Base-by-base conservation (phyloP, 1,140 invertebrate species). In the Meloidogyne hapla region DNA sequence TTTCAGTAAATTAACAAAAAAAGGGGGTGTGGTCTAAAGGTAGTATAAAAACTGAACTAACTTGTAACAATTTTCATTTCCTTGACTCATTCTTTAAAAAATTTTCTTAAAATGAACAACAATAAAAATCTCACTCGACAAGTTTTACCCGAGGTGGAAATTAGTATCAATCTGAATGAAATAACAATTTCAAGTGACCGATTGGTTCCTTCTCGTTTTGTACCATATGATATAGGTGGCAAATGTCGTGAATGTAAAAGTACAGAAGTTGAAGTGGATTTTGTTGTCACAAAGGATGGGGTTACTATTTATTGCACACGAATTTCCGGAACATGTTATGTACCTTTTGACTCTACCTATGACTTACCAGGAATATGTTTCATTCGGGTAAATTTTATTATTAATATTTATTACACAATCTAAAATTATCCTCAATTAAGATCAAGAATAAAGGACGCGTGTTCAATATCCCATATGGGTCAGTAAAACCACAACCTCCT, bases 171-270 rank as follows among this genome's bases (percentile, higher is more conserved):
- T n/a, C n/a, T n/a, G n/a, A 66, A 66, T 18, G 12, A 13, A 13
- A 25, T 66, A 66, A 66, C 65, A 4, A 38, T 66, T 26, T 1
- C 65, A 12, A 66, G 65, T 15, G 65, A 66, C 28, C 65, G 65
- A 0, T 12, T 66, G 10, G 28, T 38, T 33, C 28, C 65, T 0
- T 38, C 65, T 13, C 12, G 65, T 4, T 26, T 66, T 6, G 0
- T 66, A 1, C 65, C 12, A 1, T 66, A 33, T 66, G 65, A 66
- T 38, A 66, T 66, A 15, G 26, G 26, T 12, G n/a, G 65, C 5
- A 66, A 66, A 66, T 66, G 65, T 18, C 65, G 65, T 25, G 26
- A 66, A 13, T 66, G 65, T n/a, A 66, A 66, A 15, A 33, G 26
- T 5, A 66, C 65, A 12, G 65, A 66, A 15, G 65, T 12, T 10